Evolutionary conservation across 2,797 vertebrate genomes (phyloP).

Genomic region (Sternarchorhynchus goeldii): DNA sequence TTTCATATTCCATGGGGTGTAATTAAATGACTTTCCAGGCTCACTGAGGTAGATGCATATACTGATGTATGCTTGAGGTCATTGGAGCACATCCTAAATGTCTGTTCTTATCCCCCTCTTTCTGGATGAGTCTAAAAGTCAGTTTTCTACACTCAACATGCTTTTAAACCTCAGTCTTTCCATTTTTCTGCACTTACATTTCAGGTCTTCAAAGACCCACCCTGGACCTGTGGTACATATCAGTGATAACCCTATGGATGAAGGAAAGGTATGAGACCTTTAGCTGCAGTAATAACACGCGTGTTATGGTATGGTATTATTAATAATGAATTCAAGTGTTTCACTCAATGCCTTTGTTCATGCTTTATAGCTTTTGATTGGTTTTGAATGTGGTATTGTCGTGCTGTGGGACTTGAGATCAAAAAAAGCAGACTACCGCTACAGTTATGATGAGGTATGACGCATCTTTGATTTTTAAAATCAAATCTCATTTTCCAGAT

Average conservation of each 20-base stretch:
- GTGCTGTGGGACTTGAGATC: conserved; percentile 97
- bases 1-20: conserved; percentile 22
- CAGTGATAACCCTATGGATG: conserved; percentile 99
- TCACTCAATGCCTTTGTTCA: conserved; percentile 44
- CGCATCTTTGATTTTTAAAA: not conserved
- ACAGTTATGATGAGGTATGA: conserved; percentile 95
- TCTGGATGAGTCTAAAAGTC: not conserved
- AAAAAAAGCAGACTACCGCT: conserved; percentile 98
- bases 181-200: not conserved
- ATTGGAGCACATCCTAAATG: not conserved
- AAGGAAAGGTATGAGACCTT: conserved; percentile 87
- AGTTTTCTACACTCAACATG: not conserved
- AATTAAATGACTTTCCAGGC: conserved; percentile 41
- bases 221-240: conserved; percentile 97
- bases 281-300: not conserved
- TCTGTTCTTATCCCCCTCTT: not conserved
- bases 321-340: not conserved
- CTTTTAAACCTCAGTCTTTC: not conserved
- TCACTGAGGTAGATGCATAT: conserved; percentile 11
- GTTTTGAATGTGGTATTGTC: conserved; percentile 94
- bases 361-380: conserved; percentile 90
- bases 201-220: conserved; percentile 95
- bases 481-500: no score
- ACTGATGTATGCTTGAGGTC: conserved; percentile 8
- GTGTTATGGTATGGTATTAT: not conserved